Conservation (phyloP, 1,140 invertebrate genomes). For the Bemisia tabaci region DNA sequence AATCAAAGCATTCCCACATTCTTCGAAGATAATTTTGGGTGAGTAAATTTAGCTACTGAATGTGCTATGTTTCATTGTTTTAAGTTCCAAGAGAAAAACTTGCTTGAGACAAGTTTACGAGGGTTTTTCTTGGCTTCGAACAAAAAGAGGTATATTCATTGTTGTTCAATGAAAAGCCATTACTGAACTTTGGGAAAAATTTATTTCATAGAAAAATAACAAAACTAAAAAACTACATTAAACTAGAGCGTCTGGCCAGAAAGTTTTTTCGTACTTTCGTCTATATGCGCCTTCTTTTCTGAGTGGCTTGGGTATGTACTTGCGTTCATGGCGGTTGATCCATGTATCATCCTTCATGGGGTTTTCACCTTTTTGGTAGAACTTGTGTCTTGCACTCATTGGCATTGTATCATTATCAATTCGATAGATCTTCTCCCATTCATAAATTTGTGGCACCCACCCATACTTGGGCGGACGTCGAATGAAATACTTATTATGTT, state of each 20-base stretch:
- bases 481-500: background rate
- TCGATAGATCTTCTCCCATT: background rate
- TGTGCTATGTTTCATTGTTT: no score
- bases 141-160: no score
- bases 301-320: background rate
- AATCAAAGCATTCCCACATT: no score
- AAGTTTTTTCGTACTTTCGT: background rate
- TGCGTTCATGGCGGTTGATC: background rate
- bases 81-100: no score
- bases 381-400: background rate
- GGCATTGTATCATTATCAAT: background rate
- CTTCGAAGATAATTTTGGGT: no score
- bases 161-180: no score
- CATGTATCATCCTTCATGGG: background rate
- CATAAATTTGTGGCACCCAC: background rate
- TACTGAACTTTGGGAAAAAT: no score
- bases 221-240: background rate
- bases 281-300: background rate
- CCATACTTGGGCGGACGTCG: background rate
- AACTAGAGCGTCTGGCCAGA: background rate
- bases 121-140: no score
- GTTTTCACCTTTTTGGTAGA: background rate
- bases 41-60: no score
- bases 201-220: conserved; percentile 19
- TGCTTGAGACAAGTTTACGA: no score